These are phyloP conservation scores for Columbina picui DNA, from an alignment of 2,113 vertebrate genomes.

Conservation along the genomic window DNA sequence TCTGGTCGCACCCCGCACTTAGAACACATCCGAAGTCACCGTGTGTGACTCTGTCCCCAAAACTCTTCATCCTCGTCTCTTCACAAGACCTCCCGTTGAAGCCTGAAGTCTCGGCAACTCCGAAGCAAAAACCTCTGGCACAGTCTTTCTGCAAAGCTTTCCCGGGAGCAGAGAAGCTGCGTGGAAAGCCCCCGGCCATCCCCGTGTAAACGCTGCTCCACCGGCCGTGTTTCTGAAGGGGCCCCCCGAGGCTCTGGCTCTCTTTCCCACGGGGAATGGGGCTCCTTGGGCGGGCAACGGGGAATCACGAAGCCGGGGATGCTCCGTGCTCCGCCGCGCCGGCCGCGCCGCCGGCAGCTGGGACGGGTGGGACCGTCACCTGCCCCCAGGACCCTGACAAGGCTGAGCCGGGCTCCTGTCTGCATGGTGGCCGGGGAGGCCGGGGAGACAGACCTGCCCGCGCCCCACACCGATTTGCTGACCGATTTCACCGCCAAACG, in stretches of 20 bases:
- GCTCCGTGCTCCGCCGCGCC: too few species aligned
- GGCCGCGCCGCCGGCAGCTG: too few species aligned
- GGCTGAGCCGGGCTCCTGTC: neutral
- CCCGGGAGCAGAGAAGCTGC: rapidly evolving
- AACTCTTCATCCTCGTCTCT: neutral
- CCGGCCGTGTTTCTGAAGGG: too few species aligned
- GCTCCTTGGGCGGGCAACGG: neutral
- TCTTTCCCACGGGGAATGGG: neutral
- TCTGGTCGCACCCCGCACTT: rapidly evolving
- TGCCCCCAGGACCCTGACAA: rapidly evolving
- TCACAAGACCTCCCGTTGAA: neutral
- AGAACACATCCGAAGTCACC: neutral
- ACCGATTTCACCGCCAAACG: too few species aligned
- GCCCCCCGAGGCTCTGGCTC: neutral
- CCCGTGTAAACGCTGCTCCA: rapidly evolving
- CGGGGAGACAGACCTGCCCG: rapidly evolving
- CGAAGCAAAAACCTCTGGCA: neutral
- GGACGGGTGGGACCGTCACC: rapidly evolving
- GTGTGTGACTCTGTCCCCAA: rapidly evolving
- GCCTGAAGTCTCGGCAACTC: neutral
- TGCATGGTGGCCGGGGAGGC: rapidly evolving
- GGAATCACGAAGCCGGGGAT: too few species aligned
- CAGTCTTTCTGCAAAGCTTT: rapidly evolving
- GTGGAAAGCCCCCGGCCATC: neutral
- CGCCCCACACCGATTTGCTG: neutral